A percentile compares a stretch with the other conserved stretches of the same genome.
Evolutionary conservation across 2,888 invertebrate species (phyloP).

Genomic region (Thymelicus lineola): DNA sequence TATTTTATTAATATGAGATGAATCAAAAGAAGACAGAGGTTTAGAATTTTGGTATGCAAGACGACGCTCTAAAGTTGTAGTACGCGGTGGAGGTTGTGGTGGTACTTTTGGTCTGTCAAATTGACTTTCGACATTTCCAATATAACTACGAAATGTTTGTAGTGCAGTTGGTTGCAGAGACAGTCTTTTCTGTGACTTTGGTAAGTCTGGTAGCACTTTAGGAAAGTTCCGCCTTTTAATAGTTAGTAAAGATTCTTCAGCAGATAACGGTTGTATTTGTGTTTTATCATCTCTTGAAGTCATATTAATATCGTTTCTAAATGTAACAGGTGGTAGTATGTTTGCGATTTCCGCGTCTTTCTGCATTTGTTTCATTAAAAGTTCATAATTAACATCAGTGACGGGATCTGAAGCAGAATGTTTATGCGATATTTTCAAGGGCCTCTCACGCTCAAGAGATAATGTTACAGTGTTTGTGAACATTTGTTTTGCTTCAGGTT

Average conservation of each 20-base stretch:
- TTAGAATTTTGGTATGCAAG: constrained; percentile 74
- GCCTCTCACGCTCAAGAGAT: constrained; percentile 60
- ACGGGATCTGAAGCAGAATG: constrained; percentile 90
- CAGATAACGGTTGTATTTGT: constrained; percentile 75
- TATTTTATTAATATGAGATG: constrained; percentile 57
- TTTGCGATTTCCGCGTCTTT: constrained; percentile 56
- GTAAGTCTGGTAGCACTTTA: constrained; percentile 93
- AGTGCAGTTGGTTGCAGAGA: constrained; percentile 86
- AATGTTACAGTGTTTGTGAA: constrained; percentile 74
- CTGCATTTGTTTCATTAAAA: constrained; percentile 64
- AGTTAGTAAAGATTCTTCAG: constrained; percentile 89
- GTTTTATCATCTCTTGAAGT: constrained; percentile 87
- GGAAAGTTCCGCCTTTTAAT: constrained; percentile 93
- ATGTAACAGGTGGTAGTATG: constrained; percentile 75
- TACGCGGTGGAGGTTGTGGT: constrained; percentile 91
- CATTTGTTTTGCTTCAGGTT: constrained; percentile 54
- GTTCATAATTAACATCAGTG: constrained; percentile 82
- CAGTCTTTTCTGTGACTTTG: constrained; percentile 85
- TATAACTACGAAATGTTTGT: constrained; percentile 69
- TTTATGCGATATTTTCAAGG: constrained; percentile 85
- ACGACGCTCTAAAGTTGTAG: constrained; percentile 88
- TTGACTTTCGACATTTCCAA: constrained; percentile 61
- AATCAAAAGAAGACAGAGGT: constrained; percentile 70
- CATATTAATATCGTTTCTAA: constrained; percentile 89
- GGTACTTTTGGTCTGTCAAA: constrained; percentile 78